Evolutionary conservation across 1,140 invertebrate species (phyloP).

Genomic region (Nasonia vitripennis): DNA sequence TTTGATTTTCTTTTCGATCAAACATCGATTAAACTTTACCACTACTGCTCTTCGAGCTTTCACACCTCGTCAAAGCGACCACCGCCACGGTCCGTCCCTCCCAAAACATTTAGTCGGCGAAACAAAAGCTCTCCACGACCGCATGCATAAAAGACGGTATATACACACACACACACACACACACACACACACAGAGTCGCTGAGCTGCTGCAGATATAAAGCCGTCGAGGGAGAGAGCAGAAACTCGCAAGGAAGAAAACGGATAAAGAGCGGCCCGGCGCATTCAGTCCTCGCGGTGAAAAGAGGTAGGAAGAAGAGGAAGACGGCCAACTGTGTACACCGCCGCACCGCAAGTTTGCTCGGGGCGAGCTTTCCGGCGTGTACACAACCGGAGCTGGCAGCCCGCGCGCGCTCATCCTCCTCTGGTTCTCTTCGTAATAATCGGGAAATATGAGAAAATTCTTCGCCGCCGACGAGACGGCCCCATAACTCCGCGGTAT

Average conservation of each 20-base stretch:
- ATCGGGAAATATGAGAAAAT: constrained; percentile 53
- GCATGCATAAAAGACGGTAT: background rate
- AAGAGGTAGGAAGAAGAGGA: constrained; percentile 34
- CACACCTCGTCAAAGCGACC: background rate
- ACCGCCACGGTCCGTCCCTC: background rate
- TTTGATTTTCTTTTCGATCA: no score
- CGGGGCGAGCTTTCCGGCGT: constrained; percentile 26
- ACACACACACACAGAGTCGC: background rate
- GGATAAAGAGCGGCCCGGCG: constrained; percentile 35
- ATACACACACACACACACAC: background rate
- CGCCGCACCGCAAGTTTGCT: constrained; percentile 15
- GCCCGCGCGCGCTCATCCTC: background rate
- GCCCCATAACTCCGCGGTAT: constrained; percentile 36
- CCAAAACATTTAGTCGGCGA: constrained; percentile 38
- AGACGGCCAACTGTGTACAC: constrained; percentile 8
- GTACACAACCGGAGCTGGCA: constrained; percentile 12
- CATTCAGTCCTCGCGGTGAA: constrained; percentile 29
- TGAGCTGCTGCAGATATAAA: background rate
- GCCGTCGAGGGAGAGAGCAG: background rate
- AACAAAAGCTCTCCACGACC: constrained; percentile 1
- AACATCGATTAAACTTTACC: no score
- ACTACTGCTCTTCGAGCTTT: background rate
- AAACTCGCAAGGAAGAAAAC: background rate
- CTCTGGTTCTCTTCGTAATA: constrained; percentile 32
- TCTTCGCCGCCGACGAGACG: constrained; percentile 35